Conservation (phyloP, 1,140 invertebrate genomes). For the Nasonia giraulti region DNA sequence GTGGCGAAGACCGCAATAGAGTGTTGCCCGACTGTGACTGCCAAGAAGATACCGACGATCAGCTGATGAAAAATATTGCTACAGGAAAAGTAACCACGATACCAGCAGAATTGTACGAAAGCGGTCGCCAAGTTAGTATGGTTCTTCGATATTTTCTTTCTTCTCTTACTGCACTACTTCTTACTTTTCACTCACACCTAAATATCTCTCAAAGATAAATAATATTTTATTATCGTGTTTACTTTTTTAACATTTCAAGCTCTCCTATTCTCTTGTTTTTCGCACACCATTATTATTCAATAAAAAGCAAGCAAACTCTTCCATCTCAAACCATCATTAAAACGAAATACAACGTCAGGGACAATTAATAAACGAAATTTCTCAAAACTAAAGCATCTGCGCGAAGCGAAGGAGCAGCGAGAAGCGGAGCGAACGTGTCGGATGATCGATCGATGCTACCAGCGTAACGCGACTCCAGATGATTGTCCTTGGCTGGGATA, state of each 20-base stretch:
- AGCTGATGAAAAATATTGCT: slow-evolving; percentile 16
- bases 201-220: no score
- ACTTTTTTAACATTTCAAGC: no score
- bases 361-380: neutral
- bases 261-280: no score
- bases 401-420: neutral
- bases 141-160: neutral
- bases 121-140: slow-evolving; percentile 28
- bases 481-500: slow-evolving; percentile 12
- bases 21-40: neutral
- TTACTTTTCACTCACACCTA: neutral
- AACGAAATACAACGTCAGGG: neutral
- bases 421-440: slow-evolving; percentile 7
- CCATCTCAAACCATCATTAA: neutral
- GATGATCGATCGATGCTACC: slow-evolving; percentile 23
- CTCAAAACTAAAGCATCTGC: neutral
- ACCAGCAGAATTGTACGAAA: slow-evolving; percentile 27
- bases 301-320: no score
- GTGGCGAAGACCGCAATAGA: neutral
- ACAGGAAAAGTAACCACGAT: slow-evolving; percentile 14
- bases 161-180: neutral
- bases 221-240: no score
- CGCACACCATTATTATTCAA: no score
- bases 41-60: neutral
- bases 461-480: neutral